Conservation (phyloP, 1,140 invertebrate genomes). For the Bombus turneri region DNA sequence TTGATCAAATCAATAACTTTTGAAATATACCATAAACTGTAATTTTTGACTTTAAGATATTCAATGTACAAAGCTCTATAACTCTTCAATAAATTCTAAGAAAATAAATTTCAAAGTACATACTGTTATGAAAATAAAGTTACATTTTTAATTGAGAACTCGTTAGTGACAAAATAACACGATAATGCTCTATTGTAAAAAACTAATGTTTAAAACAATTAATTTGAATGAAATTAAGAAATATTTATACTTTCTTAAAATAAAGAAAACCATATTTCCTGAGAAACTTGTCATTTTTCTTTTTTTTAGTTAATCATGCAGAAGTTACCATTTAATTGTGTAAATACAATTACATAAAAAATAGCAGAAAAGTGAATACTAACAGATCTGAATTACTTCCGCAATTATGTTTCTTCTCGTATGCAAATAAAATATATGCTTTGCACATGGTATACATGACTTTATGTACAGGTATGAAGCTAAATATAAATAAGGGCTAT, state of each 20-base stretch:
- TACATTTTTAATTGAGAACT: constrained; percentile 23
- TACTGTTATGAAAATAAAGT: constrained; percentile 23
- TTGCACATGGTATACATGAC: constrained; percentile 23
- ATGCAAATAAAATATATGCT: not conserved
- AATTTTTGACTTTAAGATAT: constrained; percentile 20
- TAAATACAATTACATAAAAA: not conserved
- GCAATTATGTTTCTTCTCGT: not conserved
- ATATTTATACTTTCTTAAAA: constrained; percentile 34
- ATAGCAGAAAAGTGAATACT: not conserved
- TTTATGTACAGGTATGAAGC: constrained; percentile 38
- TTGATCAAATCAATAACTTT: not conserved
- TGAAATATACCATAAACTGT: constrained; percentile 1
- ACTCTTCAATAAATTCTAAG: not conserved
- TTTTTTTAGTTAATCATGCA: not conserved
- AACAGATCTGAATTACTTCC: not conserved
- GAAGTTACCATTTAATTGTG: not conserved
- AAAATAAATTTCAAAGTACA: constrained; percentile 6
- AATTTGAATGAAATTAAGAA: constrained; percentile 14
- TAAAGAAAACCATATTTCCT: constrained; percentile 35
- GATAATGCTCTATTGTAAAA: constrained; percentile 36
- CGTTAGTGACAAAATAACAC: constrained; percentile 11
- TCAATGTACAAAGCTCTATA: constrained; percentile 31
- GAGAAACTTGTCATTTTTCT: not conserved
- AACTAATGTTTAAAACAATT: constrained; percentile 9
- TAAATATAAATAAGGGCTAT: constrained; percentile 38